Percentiles rank a stretch among this genome's conserved stretches.
phyloP scores from a whole-genome alignment of 2,888 invertebrate species.

The Diarsia dahlii region DNA sequence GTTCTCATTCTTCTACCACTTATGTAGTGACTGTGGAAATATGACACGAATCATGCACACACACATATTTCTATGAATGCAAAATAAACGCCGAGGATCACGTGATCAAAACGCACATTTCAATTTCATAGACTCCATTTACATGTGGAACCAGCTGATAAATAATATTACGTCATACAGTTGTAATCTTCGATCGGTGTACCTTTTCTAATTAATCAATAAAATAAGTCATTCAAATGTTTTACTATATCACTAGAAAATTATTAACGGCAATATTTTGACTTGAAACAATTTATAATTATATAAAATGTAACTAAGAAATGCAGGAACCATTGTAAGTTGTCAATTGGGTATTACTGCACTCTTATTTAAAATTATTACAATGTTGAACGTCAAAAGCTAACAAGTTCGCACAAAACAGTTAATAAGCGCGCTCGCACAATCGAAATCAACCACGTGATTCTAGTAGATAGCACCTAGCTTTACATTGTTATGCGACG shows the following conservation, averaged over 20 bases:
- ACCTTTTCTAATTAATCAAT: conserved; percentile 26
- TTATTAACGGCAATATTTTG: conserved; percentile 32
- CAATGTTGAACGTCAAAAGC: conserved; percentile 47
- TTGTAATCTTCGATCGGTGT: conserved; percentile 9
- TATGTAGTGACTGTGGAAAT: conserved; percentile 31
- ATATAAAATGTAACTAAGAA: conserved; percentile 33
- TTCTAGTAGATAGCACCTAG: conserved; percentile 64
- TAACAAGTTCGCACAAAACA: conserved; percentile 39
- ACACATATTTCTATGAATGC: conserved; percentile 26
- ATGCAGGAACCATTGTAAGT: conserved; percentile 39
- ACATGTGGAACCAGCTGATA: conserved; percentile 19
- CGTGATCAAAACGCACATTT: conserved; percentile 44
- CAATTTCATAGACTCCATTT: conserved; percentile 14
- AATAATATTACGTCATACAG: conserved; percentile 31
- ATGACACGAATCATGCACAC: conserved; percentile 19
- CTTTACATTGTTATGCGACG: conserved; percentile 49
- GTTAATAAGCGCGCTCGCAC: conserved; percentile 54
- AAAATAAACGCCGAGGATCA: conserved; percentile 49
- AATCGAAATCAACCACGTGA: conserved; percentile 53
- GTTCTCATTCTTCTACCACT: conserved; percentile 33
- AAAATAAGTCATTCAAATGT: conserved; percentile 36
- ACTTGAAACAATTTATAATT: conserved; percentile 27
- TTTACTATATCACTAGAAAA: conserved; percentile 39
- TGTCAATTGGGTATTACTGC: conserved; percentile 31
- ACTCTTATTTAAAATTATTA: conserved; percentile 31